Evolutionary conservation across 2,113 vertebrate genomes (phyloP).

Genomic region (Clupea harengus): DNA sequence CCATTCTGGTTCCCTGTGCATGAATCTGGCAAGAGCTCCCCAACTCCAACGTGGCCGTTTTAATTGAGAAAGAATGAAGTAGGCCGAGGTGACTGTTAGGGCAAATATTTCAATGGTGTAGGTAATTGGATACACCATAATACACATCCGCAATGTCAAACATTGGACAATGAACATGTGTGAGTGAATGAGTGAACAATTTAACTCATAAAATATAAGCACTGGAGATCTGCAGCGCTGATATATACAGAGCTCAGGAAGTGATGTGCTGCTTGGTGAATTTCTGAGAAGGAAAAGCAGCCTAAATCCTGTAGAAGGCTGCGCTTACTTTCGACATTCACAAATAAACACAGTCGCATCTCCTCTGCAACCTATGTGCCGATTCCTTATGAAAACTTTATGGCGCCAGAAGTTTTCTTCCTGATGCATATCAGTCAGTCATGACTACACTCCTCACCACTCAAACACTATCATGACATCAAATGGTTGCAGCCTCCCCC

Average conservation of each 20-base stretch:
- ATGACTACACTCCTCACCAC: neutral
- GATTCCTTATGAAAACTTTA: slow-evolving; percentile 7
- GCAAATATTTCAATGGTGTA: slow-evolving; percentile 16
- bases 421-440: slow-evolving; percentile 15
- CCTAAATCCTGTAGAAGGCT: neutral
- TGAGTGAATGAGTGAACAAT: neutral
- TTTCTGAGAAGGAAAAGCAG: neutral
- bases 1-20: neutral
- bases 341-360: neutral
- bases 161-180: neutral
- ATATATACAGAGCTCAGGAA: neutral
- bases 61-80: neutral
- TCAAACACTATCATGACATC: neutral
- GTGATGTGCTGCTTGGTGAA: neutral
- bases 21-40: neutral
- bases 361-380: neutral
- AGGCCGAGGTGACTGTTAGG: slow-evolving; percentile 8
- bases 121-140: slow-evolving; percentile 1
- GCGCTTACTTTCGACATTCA: neutral
- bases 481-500: neutral
- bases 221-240: neutral
- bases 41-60: neutral
- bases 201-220: neutral
- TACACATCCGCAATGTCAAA: slow-evolving; percentile 8
- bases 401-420: neutral